Evolutionary conservation across 2,797 vertebrate species (phyloP).

Genomic region (Loriculus beryllinus): DNA sequence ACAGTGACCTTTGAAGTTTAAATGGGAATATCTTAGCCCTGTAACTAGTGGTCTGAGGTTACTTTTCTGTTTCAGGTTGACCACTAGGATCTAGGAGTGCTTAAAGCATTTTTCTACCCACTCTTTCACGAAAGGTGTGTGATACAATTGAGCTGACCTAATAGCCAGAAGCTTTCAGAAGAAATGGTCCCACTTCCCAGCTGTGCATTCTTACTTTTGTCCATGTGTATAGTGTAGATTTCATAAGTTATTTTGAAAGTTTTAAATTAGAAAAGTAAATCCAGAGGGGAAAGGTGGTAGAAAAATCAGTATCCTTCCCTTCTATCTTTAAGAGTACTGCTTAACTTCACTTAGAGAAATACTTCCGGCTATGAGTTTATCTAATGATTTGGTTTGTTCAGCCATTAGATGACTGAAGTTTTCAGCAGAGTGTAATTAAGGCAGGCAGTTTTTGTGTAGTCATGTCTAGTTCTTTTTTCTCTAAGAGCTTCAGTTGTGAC

Average conservation of each 20-base stretch:
- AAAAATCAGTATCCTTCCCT: not conserved
- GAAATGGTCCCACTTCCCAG: not conserved
- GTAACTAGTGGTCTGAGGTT: not conserved
- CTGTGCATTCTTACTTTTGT: not conserved
- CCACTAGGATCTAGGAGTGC: not conserved
- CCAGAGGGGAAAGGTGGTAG: not conserved
- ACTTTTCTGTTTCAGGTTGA: not conserved
- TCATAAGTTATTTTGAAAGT: not conserved
- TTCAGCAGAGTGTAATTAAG: not conserved
- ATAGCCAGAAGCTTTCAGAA: not conserved
- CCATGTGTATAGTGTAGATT: not conserved
- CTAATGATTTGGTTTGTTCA: not conserved
- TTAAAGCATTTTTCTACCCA: not conserved
- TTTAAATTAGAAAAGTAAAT: not conserved
- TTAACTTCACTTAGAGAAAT: not conserved
- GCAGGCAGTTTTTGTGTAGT: not conserved
- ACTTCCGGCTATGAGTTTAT: not conserved
- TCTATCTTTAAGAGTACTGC: not conserved
- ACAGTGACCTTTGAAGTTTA: not conserved
- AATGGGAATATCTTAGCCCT: not conserved
- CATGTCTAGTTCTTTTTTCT: not conserved
- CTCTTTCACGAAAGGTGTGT: not conserved
- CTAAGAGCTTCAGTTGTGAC: not conserved
- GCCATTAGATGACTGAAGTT: not conserved
- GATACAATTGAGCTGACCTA: not conserved